Conservation (phyloP, 2,888 invertebrate species). For the Pachymerium ferrugineum region DNA sequence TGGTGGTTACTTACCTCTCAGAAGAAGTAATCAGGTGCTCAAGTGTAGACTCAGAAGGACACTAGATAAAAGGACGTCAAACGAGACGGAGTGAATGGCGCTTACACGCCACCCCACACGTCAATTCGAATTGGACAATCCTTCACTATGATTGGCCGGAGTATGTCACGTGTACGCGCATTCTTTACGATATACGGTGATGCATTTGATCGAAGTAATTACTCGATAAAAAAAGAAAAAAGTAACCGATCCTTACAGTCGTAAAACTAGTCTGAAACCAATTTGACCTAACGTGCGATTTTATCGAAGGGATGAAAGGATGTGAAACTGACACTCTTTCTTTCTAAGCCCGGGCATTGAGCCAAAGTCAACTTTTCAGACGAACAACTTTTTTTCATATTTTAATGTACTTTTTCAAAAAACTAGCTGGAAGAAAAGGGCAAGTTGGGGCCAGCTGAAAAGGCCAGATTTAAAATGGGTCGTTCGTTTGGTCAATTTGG, state of each 20-base stretch:
- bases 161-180: background rate
- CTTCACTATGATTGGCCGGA: background rate
- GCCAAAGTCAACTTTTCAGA: background rate
- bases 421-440: background rate
- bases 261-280: background rate
- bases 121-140: background rate
- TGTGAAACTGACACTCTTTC: background rate
- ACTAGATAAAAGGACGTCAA: slow-evolving; percentile 1
- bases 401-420: background rate
- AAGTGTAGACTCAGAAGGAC: background rate
- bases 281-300: background rate
- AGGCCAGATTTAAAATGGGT: slow-evolving; percentile 1
- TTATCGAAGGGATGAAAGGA: background rate
- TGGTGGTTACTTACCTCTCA: slow-evolving; percentile 10
- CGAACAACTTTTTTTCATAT: background rate
- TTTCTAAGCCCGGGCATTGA: background rate
- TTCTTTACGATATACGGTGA: background rate
- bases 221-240: background rate
- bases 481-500: too few species aligned
- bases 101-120: slow-evolving; percentile 19
- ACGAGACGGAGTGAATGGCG: background rate
- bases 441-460: background rate
- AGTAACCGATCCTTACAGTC: background rate
- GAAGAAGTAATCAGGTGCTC: slow-evolving; percentile 6
- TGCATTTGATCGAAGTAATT: background rate